Percentiles rank a stretch among this genome's conserved stretches.
phyloP scores from a whole-genome alignment of 2,797 vertebrate species.

The Gobio occitaniae region DNA sequence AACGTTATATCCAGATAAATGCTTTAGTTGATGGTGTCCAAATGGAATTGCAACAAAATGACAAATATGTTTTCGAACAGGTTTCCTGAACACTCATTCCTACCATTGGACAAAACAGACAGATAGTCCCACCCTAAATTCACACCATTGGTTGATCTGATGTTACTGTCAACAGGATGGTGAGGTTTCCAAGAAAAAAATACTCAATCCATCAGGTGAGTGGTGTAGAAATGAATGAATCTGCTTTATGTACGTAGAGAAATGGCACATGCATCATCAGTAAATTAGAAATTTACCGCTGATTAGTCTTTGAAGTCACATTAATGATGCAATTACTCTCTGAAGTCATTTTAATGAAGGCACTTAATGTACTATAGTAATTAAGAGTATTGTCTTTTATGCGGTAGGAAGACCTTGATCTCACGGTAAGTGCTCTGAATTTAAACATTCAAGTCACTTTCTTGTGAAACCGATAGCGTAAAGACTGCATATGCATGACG shows the following conservation, averaged over 20 bases:
- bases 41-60: constrained; percentile 6
- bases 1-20: constrained; percentile 12
- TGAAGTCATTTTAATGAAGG: constrained; percentile 49
- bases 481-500: not conserved
- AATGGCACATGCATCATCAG: constrained; percentile 40
- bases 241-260: not conserved
- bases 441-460: constrained; percentile 3
- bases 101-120: not conserved
- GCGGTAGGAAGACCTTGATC: not conserved
- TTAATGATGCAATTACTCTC: constrained; percentile 58
- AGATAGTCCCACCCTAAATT: not conserved
- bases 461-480: not conserved
- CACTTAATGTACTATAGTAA: not conserved
- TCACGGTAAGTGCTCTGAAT: not conserved
- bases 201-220: not conserved
- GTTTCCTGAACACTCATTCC: not conserved
- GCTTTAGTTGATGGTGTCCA: not conserved
- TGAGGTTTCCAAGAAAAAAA: not conserved
- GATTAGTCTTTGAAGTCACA: constrained; percentile 57
- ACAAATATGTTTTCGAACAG: constrained; percentile 18
- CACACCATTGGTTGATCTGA: not conserved
- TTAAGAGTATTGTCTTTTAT: constrained; percentile 8
- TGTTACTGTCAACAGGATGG: not conserved
- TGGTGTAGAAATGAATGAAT: not conserved
- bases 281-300: constrained; percentile 49